Base-by-base conservation (phyloP, 2,797 vertebrate genomes). In the Eupleurogrammus muticus region DNA sequence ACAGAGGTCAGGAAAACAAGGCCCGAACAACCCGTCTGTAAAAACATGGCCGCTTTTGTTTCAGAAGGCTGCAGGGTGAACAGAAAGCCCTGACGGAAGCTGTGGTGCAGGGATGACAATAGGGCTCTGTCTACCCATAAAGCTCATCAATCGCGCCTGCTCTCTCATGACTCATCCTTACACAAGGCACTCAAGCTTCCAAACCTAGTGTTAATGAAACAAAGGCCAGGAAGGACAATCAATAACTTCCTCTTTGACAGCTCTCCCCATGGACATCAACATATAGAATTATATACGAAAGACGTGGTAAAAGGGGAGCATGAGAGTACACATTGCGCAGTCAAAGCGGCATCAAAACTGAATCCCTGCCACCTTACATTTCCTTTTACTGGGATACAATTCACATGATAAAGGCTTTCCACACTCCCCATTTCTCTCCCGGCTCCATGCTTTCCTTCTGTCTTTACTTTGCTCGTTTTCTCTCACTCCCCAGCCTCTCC, bases 41-140 rank as follows among this genome's bases (percentile, higher is more conserved):
- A 81, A 88, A 91, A 88, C 89, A 91, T 87, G 88, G 85, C 79
- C 50, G 84, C 53, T 82, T 87, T 90, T 91, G 88, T 92, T 86
- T 83, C 60, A 74, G 80, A 55, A 55, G 79, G 77, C 87, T 79
- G 83, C 68, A 38, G 87, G 82, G 72, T 55, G 82, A 80, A 73
- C 80, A 85, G 86, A 90, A 90, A 90, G 87, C 87, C 83, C 81
- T 75, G 88, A 87, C 84, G 72, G 87, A 93, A 89, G 87, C 90
- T 61, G 70, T 12, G 76, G 66, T 69, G 79, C 64, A 5, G 66
- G 16, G 58, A 67, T 81, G 82, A 93, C 92, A 92, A 92, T 90
- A 59, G 88, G 56, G 74, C 82, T 86, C 87, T 91, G 90, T 92
- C 90, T 83, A 47, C 82, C 59, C 81, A 57, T 79, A 85, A 83